Conservation (phyloP, 2,888 invertebrate genomes). For the Cosmopolites sordidus region DNA sequence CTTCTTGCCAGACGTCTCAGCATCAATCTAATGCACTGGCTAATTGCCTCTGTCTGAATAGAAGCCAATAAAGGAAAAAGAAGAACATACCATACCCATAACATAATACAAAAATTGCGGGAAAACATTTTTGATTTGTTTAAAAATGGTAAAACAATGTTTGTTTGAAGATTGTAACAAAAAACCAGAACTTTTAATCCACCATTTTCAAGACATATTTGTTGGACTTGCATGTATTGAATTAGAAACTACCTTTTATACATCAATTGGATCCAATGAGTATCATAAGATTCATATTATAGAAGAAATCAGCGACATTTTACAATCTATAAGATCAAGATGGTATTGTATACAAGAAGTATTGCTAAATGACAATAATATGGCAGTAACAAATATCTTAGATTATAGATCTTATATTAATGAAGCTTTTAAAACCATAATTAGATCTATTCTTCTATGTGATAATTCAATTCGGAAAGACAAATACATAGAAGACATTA, state of each 20-base stretch:
- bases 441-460: constrained; percentile 28
- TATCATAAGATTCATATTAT: constrained; percentile 29
- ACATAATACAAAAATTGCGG: no score
- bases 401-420: constrained; percentile 34
- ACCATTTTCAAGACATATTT: constrained; percentile 8
- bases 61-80: no score
- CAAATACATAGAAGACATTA: constrained; percentile 21
- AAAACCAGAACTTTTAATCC: constrained; percentile 1
- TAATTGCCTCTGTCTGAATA: no score
- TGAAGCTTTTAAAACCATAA: constrained; percentile 29
- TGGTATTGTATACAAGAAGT: constrained; percentile 39
- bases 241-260: not conserved
- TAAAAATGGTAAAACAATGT: not conserved
- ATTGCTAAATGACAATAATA: constrained; percentile 31
- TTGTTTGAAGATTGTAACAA: constrained; percentile 1
- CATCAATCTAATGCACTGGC: no score
- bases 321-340: constrained; percentile 31
- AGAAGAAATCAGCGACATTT: constrained; percentile 33
- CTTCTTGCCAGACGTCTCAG: no score
- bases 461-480: constrained; percentile 22
- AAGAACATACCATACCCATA: no score
- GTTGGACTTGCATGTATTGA: not conserved
- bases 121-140: no score
- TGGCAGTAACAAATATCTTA: constrained; percentile 25
- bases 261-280: constrained; percentile 24